Evolutionary conservation across 2,888 invertebrate genomes (phyloP).

Genomic region (Malthinus seriepunctatus): DNA sequence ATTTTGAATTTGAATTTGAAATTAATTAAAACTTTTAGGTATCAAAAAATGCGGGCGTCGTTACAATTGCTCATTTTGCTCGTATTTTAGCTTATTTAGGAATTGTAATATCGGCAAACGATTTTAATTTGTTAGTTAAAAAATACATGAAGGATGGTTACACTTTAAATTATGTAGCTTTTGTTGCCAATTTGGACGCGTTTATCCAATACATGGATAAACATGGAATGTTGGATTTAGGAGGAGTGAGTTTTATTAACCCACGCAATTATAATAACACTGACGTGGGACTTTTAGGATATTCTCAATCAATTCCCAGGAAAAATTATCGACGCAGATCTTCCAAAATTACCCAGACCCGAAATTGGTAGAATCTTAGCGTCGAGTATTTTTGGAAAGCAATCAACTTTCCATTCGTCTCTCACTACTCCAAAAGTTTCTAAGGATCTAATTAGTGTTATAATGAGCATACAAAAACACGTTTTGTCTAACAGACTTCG

Average conservation of each 20-base stretch:
- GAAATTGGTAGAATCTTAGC: slow-evolving; percentile 63
- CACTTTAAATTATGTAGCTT: slow-evolving; percentile 77
- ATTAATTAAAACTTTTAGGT: slow-evolving; percentile 56
- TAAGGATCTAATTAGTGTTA: slow-evolving; percentile 60
- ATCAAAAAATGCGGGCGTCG: slow-evolving; percentile 73
- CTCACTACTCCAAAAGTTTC: slow-evolving; percentile 56
- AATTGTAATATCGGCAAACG: slow-evolving; percentile 69
- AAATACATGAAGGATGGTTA: slow-evolving; percentile 77
- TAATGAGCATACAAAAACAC: slow-evolving; percentile 69
- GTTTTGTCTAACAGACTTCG: slow-evolving; percentile 67
- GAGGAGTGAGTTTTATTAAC: slow-evolving; percentile 56
- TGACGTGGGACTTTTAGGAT: slow-evolving; percentile 48
- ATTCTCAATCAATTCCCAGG: slow-evolving; percentile 63
- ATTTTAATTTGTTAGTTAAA: slow-evolving; percentile 74
- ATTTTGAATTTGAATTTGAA: not conserved
- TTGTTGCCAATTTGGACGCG: slow-evolving; percentile 69
- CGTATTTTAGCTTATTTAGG: slow-evolving; percentile 73
- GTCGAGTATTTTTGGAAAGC: slow-evolving; percentile 58
- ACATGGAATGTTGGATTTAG: slow-evolving; percentile 58
- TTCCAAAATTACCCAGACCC: slow-evolving; percentile 70
- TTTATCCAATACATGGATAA: slow-evolving; percentile 64
- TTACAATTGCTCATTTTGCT: slow-evolving; percentile 77
- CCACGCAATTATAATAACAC: not conserved
- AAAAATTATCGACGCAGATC: slow-evolving; percentile 67
- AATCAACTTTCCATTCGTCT: slow-evolving; percentile 64